phyloP scores from a whole-genome alignment of 2,797 vertebrate species.

The Ciconia nigra region DNA sequence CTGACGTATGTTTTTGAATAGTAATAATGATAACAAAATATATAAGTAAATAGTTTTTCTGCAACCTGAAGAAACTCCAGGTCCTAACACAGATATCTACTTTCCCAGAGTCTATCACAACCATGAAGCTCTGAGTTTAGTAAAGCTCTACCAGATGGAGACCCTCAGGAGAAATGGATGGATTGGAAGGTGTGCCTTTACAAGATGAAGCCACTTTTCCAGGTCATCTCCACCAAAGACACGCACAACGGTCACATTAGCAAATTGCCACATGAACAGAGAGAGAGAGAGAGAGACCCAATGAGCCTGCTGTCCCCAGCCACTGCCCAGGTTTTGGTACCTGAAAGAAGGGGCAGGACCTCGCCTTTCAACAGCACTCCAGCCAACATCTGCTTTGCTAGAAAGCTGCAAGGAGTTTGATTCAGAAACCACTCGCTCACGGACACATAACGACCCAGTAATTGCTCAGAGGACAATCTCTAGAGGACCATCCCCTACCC shows the following conservation, averaged over 20 bases:
- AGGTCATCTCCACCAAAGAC: background rate
- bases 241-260: rapidly evolving
- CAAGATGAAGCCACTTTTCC: background rate
- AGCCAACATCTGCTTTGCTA: background rate
- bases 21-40: background rate
- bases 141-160: background rate
- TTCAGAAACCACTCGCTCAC: background rate
- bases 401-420: background rate
- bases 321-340: background rate
- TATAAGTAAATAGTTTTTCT: background rate
- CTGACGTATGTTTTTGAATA: background rate
- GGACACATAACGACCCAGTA: background rate
- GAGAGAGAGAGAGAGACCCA: background rate
- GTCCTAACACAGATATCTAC: background rate
- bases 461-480: background rate
- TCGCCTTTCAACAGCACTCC: background rate
- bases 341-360: background rate
- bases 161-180: background rate
- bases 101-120: background rate
- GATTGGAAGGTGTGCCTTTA: background rate
- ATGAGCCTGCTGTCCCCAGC: background rate
- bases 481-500: background rate
- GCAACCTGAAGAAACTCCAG: background rate
- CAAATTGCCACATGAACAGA: background rate
- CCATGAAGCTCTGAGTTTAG: background rate